Percentiles rank a stretch among this genome's conserved stretches.
Evolutionary conservation across 2,888 invertebrate genomes (phyloP).

Genomic region (Pristionchus entomophagus): DNA sequence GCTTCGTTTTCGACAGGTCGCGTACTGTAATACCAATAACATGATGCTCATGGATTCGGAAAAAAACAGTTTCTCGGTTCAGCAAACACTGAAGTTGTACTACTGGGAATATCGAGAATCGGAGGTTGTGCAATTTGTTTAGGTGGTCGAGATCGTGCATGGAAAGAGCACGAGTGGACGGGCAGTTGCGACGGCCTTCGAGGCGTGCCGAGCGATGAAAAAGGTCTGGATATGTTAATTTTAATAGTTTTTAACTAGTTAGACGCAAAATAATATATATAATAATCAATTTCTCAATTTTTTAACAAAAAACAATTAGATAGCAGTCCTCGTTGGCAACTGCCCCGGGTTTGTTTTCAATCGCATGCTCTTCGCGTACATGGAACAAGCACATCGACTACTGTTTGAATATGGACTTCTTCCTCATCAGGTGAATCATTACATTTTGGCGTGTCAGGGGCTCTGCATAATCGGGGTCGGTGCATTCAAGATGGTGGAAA

Average conservation of each 20-base stretch:
- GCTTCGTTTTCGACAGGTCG: too few species aligned
- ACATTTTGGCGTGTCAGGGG: too few species aligned
- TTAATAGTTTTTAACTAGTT: too few species aligned
- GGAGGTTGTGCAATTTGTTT: not conserved
- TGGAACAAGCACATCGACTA: slow-evolving; percentile 3
- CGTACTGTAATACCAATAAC: too few species aligned
- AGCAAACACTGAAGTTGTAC: too few species aligned
- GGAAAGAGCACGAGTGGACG: slow-evolving; percentile 75
- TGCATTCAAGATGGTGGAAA: too few species aligned
- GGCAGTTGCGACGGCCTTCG: slow-evolving; percentile 77
- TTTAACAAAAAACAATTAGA: too few species aligned
- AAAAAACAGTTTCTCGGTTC: too few species aligned
- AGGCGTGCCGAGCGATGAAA: slow-evolving; percentile 75
- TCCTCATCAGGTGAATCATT: slow-evolving; percentile 36
- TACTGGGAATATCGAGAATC: not conserved
- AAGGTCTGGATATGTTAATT: slow-evolving; percentile 70
- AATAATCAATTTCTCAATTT: too few species aligned
- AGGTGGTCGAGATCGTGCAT: slow-evolving; percentile 70
- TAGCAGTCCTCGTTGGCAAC: slow-evolving; percentile 66
- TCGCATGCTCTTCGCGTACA: slow-evolving; percentile 56
- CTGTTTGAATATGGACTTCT: slow-evolving; percentile 45
- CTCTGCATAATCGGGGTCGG: too few species aligned
- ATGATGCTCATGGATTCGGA: too few species aligned
- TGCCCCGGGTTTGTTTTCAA: slow-evolving; percentile 69
- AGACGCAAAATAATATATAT: too few species aligned